A percentile compares a stretch with the other conserved stretches of the same genome.
Evolutionary conservation across 2,888 invertebrate genomes (phyloP).

Genomic region (Neoscelio sp.): DNA sequence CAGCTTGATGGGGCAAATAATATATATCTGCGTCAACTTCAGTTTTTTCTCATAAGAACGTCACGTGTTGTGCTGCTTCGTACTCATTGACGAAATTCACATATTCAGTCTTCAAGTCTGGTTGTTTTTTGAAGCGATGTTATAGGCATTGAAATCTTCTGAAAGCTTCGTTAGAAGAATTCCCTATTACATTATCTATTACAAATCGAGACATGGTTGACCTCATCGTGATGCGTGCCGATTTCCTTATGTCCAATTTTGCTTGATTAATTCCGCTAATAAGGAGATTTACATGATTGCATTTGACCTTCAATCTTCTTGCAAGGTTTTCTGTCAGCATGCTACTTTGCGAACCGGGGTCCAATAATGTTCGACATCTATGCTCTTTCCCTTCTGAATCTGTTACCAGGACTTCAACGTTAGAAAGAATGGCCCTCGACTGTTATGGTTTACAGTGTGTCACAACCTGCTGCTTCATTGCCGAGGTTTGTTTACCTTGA

Average conservation of each 20-base stretch:
- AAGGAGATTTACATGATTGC: neutral
- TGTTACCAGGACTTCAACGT: constrained; percentile 1
- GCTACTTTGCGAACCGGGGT: constrained; percentile 19
- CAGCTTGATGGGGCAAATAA: constrained; percentile 17
- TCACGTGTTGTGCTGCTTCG: too few species aligned
- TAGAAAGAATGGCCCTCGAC: constrained; percentile 4
- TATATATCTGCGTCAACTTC: too few species aligned
- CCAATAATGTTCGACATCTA: constrained; percentile 12
- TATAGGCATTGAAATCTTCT: too few species aligned
- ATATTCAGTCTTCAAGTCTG: too few species aligned
- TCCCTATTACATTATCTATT: too few species aligned
- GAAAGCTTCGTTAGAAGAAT: too few species aligned
- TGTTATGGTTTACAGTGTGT: neutral
- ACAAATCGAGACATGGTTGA: constrained; percentile 3
- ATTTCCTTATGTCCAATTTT: neutral
- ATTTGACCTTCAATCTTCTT: neutral
- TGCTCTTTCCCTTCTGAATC: constrained; percentile 3
- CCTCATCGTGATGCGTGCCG: neutral
- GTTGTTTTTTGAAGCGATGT: too few species aligned
- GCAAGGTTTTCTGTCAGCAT: constrained; percentile 7
- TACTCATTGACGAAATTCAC: too few species aligned
- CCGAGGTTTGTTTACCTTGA: neutral
- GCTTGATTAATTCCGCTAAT: neutral
- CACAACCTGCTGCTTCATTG: neutral
- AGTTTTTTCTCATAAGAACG: too few species aligned